phyloP scores from a whole-genome alignment of 2,888 invertebrate genomes.

The Danaus chrysippus region DNA sequence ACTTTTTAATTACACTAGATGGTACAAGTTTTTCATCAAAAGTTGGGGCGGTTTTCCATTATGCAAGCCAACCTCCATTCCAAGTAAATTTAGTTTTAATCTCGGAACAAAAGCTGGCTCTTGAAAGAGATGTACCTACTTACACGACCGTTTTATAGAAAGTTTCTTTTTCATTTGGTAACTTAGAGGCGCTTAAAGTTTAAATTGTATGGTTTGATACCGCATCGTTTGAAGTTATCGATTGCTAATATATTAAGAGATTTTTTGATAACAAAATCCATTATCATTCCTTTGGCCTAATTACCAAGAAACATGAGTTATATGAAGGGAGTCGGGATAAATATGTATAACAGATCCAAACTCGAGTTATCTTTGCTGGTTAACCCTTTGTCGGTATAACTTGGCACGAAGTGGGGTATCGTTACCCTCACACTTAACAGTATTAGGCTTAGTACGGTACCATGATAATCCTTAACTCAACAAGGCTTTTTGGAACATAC shows the following conservation, averaged over 20 bases:
- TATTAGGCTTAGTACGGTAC: conserved; percentile 40
- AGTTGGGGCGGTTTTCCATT: conserved; percentile 48
- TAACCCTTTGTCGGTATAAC: conserved; percentile 29
- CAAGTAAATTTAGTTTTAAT: conserved; percentile 49
- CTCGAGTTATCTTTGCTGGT: conserved; percentile 26
- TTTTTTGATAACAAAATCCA: too few relatives aligned
- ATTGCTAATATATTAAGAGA: background rate
- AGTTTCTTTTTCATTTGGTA: conserved; percentile 19
- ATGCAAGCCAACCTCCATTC: conserved; percentile 41
- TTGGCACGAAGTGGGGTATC: conserved; percentile 20
- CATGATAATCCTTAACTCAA: conserved; percentile 48
- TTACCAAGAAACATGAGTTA: too few relatives aligned
- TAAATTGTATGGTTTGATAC: conserved; percentile 2
- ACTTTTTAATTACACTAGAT: conserved; percentile 38
- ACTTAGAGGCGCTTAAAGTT: background rate
- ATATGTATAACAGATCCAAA: conserved; percentile 9
- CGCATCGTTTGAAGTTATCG: background rate
- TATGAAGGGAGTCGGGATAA: too few relatives aligned
- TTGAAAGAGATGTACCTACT: conserved; percentile 31
- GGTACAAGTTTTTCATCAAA: conserved; percentile 46
- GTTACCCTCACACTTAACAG: conserved; percentile 27
- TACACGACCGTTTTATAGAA: conserved; percentile 18
- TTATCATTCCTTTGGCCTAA: too few relatives aligned
- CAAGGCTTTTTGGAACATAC: conserved; percentile 30
- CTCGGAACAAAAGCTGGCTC: conserved; percentile 44